Conservation (phyloP, 2,113 vertebrate genomes). For the Pangasianodon gigas region DNA sequence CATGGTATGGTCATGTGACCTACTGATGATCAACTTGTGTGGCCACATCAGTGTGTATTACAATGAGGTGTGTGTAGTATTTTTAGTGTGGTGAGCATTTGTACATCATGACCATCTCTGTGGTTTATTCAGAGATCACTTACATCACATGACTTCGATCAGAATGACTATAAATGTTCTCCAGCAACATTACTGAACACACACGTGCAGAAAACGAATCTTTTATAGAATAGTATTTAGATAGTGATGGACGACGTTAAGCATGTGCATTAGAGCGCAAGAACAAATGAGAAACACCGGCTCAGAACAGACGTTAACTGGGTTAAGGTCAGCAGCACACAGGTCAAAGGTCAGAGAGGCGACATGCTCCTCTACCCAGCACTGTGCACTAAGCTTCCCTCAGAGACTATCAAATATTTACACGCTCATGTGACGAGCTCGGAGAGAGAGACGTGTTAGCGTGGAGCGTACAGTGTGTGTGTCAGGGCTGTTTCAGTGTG, state of each 20-base stretch:
- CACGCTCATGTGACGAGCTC: not conserved
- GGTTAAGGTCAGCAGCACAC: slow-evolving; percentile 15
- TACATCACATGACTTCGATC: too few relatives aligned
- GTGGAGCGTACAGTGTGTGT: not conserved
- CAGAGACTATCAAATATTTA: not conserved
- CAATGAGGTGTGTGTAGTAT: not conserved
- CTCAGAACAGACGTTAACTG: not conserved
- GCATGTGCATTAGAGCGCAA: not conserved
- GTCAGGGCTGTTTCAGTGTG: not conserved
- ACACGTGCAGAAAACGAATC: too few relatives aligned
- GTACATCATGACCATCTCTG: too few relatives aligned
- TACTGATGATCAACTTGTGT: too few relatives aligned
- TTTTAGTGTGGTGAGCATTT: not conserved
- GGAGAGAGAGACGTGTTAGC: not conserved
- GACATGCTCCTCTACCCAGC: not conserved
- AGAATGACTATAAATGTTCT: not conserved
- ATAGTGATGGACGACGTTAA: not conserved
- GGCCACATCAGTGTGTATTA: not conserved
- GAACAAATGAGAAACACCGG: not conserved
- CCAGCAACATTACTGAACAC: not conserved
- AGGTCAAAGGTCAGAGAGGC: not conserved
- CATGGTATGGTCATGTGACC: too few relatives aligned
- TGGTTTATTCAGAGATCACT: too few relatives aligned
- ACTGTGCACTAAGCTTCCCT: slow-evolving; percentile 2
- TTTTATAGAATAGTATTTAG: not conserved